phyloP scores from a whole-genome alignment of 2,797 vertebrate species.

The Onychomys torridus region DNA sequence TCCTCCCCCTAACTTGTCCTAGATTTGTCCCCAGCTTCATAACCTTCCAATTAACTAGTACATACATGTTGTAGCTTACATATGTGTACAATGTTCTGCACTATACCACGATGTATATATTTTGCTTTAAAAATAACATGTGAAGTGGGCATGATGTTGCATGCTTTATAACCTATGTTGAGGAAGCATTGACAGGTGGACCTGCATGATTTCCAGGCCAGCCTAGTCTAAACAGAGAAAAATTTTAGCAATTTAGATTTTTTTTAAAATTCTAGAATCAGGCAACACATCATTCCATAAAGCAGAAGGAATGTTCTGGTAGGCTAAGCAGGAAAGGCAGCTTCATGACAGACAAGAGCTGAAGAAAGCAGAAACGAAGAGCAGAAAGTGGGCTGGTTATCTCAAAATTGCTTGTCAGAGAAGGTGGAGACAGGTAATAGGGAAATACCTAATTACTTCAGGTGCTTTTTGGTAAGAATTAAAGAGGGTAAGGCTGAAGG shows the following conservation, averaged over 20 bases:
- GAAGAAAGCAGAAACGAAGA: not conserved
- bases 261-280: not conserved
- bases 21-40: not conserved
- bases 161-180: not conserved
- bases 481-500: not conserved
- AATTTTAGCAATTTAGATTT: not conserved
- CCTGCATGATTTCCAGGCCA: not conserved
- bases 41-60: not conserved
- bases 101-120: no score
- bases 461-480: not conserved
- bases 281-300: not conserved
- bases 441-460: not conserved
- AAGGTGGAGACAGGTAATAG: not conserved
- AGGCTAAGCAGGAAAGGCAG: not conserved
- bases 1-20: not conserved
- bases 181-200: not conserved
- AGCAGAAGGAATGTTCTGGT: not conserved
- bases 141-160: not conserved
- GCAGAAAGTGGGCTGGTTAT: not conserved
- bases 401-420: not conserved
- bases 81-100: not conserved
- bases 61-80: not conserved
- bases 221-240: not conserved
- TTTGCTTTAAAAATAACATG: constrained; percentile 7
- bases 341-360: not conserved